phyloP scores from a whole-genome alignment of 2,113 vertebrate genomes.

The Romanogobio albipinnatus region DNA sequence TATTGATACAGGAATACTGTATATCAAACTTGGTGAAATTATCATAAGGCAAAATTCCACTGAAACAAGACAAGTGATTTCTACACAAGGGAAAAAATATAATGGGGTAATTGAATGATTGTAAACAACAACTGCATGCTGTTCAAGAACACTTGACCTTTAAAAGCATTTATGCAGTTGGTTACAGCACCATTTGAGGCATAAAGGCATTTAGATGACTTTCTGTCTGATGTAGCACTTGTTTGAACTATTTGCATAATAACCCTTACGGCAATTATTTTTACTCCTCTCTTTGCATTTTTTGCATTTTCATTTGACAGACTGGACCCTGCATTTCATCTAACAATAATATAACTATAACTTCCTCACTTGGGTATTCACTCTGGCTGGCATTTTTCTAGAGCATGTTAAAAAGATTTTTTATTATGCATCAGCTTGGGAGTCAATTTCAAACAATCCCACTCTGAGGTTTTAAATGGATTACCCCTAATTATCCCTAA shows the following conservation, averaged over 20 bases:
- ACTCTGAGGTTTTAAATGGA: conserved; percentile 62
- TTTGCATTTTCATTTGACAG: not conserved
- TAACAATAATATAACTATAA: conserved; percentile 11
- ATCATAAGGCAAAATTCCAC: not conserved
- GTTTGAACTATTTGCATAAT: not conserved
- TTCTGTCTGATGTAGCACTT: not conserved
- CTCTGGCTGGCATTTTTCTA: conserved; percentile 2
- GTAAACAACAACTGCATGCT: conserved; percentile 40
- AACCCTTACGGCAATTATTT: not conserved
- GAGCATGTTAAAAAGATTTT: not conserved
- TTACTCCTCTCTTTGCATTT: not conserved
- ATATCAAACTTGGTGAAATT: not conserved
- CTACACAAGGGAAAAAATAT: not conserved
- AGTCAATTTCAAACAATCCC: conserved; percentile 40
- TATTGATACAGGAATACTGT: too few species aligned
- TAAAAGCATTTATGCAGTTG: conserved; percentile 25
- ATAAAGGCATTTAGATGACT: not conserved
- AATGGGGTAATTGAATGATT: conserved; percentile 29
- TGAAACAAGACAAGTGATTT: not conserved
- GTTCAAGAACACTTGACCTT: conserved; percentile 50
- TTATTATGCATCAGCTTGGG: not conserved
- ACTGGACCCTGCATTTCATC: not conserved
- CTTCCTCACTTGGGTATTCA: conserved; percentile 5
- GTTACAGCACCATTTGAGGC: conserved; percentile 6
- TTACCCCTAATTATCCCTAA: conserved; percentile 71